Conservation (phyloP, 2,888 invertebrate species). For the Eilema depressum region DNA sequence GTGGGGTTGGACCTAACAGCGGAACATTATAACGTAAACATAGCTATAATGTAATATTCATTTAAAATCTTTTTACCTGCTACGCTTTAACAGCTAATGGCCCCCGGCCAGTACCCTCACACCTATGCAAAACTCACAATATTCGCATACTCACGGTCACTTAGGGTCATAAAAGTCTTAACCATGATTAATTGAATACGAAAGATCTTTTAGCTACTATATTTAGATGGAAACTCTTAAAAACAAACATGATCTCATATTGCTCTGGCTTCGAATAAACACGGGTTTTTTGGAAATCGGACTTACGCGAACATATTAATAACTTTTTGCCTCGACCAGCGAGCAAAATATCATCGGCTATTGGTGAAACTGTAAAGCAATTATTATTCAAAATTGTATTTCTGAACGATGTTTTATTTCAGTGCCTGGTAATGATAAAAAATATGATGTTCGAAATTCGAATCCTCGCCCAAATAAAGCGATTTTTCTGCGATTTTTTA, state of each 20-base stretch:
- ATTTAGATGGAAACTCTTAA: neutral
- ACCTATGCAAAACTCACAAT: slow-evolving; percentile 4
- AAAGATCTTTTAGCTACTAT: slow-evolving; percentile 1
- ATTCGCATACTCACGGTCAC: neutral
- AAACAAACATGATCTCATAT: neutral
- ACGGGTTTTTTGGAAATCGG: neutral
- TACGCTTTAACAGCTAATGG: slow-evolving; percentile 4
- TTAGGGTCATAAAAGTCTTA: neutral
- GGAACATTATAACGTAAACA: neutral
- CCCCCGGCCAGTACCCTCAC: neutral
- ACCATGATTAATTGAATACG: neutral
- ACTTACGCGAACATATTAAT: too few species aligned
- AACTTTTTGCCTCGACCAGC: too few species aligned
- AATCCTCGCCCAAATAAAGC: too few species aligned
- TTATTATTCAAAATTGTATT: neutral
- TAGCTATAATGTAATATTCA: slow-evolving; percentile 1
- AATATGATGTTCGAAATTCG: neutral
- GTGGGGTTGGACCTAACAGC: too few species aligned
- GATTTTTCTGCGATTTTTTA: too few species aligned
- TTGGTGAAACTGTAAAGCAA: too few species aligned
- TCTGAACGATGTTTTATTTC: neutral
- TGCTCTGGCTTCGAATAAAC: neutral
- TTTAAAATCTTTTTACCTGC: slow-evolving; percentile 1
- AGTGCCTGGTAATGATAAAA: neutral
- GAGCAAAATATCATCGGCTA: too few species aligned